Base-by-base conservation (phyloP, 2,797 vertebrate species). In the Limnodromus scolopaceus region DNA sequence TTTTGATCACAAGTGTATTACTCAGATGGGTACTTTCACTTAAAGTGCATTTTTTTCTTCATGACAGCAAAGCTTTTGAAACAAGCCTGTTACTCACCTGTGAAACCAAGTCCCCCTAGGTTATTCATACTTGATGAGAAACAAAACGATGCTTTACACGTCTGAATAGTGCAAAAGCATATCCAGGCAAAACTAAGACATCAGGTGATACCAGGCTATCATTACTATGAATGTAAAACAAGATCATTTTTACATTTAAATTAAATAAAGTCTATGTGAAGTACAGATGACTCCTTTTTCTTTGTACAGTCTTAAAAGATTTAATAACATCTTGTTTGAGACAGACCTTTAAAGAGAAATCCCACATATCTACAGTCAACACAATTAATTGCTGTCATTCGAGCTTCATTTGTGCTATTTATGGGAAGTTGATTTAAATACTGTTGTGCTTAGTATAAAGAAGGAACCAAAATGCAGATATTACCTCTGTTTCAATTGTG, bases 21-120 rank as follows among this genome's bases (percentile, higher is more conserved):
- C 25, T 92, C 74, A 78, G 45, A 92, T 49, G 11, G 17, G 9
- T 66, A 51, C 30, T 70, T 93, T 30, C 48, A 88, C 45, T 89
- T 90, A 81, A 78, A 90, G 74, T 64, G 34, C 32, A 61, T 86
- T 75, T 94, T 94, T 93, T 93, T 68, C 32, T n/a, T 77, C 53
- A 17, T 27, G 55, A 39, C 10, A 1, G n/a, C 11, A 60, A 63
- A 19, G 34, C 13, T 84, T 94, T 84, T 71, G 74, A 75, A 96
- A 89, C 28, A 78, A 71, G 57, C 20, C 65, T 60, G 23, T 87
- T 89, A 79, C 39, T 94, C 30, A 87, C 84, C 45, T 70, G 69
- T 87, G 82, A 91, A 85, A 63, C 49, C 27, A 92, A 66, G 58
- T 74, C 13, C 27, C 65, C n/a, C 48, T 65, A 5, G 16, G 30